Conservation (phyloP, 2,888 invertebrate species). For the Noctua janthina region DNA sequence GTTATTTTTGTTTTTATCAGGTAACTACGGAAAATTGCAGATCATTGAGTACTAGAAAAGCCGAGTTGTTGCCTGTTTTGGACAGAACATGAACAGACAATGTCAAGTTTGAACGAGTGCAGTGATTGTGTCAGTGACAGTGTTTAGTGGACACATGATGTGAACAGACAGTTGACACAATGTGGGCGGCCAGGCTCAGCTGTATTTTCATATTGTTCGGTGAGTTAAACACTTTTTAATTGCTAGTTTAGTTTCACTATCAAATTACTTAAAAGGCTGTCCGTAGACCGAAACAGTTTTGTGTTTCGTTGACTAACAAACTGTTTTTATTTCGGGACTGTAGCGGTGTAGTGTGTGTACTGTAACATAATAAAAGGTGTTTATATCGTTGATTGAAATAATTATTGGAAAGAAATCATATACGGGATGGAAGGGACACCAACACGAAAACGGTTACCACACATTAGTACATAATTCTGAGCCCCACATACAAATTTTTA, state of each 20-base stretch:
- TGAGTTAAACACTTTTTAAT: conserved; percentile 72
- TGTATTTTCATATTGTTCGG: conserved; percentile 88
- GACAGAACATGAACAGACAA: conserved; percentile 55
- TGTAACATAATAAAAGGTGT: too few species aligned
- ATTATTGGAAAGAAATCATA: too few species aligned
- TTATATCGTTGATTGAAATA: too few species aligned
- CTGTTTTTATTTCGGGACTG: background rate
- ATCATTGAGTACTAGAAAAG: background rate
- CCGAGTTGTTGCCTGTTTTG: conserved; percentile 5
- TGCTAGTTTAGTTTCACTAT: background rate
- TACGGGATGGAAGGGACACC: too few species aligned
- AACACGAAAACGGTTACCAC: too few species aligned
- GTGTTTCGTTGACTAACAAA: background rate
- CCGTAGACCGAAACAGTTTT: background rate
- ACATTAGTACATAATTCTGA: too few species aligned
- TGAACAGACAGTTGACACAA: conserved; percentile 79
- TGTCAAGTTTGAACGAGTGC: conserved; percentile 54
- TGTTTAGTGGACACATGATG: conserved; percentile 82
- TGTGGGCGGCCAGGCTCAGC: conserved; percentile 88
- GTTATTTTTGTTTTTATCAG: conserved; percentile 45
- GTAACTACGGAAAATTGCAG: conserved; percentile 33
- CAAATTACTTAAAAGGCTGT: background rate
- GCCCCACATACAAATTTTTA: too few species aligned
- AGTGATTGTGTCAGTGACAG: conserved; percentile 70
- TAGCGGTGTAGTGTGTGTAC: background rate